Evolutionary conservation across 2,888 invertebrate species (phyloP).

Genomic region (Metallyticus violacea): DNA sequence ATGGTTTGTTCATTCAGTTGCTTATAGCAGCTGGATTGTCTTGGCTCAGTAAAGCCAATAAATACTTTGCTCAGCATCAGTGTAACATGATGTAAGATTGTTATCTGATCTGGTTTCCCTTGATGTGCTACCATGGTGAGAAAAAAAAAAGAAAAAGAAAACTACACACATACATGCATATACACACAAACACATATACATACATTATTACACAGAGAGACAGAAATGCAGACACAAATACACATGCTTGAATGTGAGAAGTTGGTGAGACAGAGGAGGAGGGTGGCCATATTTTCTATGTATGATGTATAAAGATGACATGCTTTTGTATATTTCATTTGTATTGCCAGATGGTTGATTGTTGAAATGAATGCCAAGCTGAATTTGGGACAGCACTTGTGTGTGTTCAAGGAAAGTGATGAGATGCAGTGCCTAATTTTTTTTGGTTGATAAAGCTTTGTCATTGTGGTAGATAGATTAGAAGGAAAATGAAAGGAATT

Average conservation of each 20-base stretch:
- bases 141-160: neutral
- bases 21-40: neutral
- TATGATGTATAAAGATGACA: slow-evolving; percentile 11
- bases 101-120: neutral
- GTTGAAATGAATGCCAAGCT: neutral
- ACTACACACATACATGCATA: too few species aligned
- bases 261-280: neutral
- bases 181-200: neutral
- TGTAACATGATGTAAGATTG: neutral
- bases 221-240: neutral
- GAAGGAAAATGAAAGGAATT: slow-evolving; percentile 1
- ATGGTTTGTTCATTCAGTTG: neutral
- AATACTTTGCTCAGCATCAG: slow-evolving; percentile 14
- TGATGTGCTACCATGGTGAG: neutral
- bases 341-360: slow-evolving; percentile 22
- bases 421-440: slow-evolving; percentile 21
- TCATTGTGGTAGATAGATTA: slow-evolving; percentile 22
- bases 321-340: slow-evolving; percentile 27
- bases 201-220: neutral
- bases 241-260: neutral
- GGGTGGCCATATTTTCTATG: slow-evolving; percentile 17
- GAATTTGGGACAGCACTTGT: neutral
- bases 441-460: slow-evolving; percentile 23
- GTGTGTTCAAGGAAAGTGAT: neutral
- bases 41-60: neutral